Conservation (phyloP, 2,113 vertebrate genomes). For the Penelope pileata region DNA sequence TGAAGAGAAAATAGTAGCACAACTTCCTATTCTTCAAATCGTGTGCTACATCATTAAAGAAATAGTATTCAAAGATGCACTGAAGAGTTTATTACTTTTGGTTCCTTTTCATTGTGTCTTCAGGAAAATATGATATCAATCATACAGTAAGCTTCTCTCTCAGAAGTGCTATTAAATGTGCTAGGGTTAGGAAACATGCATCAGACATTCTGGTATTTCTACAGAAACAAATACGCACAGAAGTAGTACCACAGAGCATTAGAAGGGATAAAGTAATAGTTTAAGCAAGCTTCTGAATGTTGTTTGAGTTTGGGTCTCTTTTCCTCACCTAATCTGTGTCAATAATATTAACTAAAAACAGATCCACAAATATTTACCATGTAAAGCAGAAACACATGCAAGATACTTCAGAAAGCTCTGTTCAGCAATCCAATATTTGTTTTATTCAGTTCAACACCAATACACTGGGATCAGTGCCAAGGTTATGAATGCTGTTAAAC, state of each 20-base stretch:
- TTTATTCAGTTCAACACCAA: constrained; percentile 61
- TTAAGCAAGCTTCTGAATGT: constrained; percentile 68
- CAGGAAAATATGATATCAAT: not conserved
- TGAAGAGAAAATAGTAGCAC: not conserved
- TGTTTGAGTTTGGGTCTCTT: constrained; percentile 48
- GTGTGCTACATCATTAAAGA: not conserved
- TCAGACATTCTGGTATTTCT: constrained; percentile 49
- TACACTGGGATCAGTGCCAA: constrained; percentile 9
- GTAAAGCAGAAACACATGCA: constrained; percentile 67
- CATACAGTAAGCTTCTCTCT: not conserved
- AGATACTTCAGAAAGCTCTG: constrained; percentile 39
- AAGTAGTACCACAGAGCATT: constrained; percentile 56
- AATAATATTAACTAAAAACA: constrained; percentile 65
- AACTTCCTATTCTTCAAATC: not conserved
- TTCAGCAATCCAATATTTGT: constrained; percentile 56
- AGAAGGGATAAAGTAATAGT: constrained; percentile 66
- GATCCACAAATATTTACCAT: constrained; percentile 52
- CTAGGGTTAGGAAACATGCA: constrained; percentile 6
- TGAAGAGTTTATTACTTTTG: not conserved
- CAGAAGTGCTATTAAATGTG: constrained; percentile 19
- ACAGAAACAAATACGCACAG: constrained; percentile 51
- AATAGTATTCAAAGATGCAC: not conserved
- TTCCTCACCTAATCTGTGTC: constrained; percentile 60
- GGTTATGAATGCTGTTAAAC: constrained; percentile 46
- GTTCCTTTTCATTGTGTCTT: not conserved